These are phyloP conservation scores for Steinernema scapterisci DNA, from an alignment of 2,888 invertebrate species.

Conservation along the genomic window DNA sequence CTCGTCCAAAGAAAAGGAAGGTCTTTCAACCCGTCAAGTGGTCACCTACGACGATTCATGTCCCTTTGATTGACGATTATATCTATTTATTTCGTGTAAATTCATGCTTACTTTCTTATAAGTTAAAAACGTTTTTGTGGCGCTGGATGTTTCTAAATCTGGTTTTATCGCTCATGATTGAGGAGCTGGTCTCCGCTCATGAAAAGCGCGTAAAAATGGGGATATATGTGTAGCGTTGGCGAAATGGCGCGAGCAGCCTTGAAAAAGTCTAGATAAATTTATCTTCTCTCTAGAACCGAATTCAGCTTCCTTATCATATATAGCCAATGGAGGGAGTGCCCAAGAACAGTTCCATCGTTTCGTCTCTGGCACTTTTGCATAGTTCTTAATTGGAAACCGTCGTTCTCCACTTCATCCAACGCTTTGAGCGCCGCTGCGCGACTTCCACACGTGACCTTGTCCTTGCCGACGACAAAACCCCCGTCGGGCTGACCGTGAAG, in stretches of 20 bases:
- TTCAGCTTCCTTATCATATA: too few species aligned
- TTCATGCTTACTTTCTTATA: not conserved
- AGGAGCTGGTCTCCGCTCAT: not conserved
- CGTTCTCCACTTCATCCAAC: not conserved
- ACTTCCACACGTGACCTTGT: conserved; percentile 4
- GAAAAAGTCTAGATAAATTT: not conserved
- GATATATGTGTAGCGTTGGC: conserved; percentile 25
- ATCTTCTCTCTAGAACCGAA: not conserved
- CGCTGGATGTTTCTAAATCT: not conserved
- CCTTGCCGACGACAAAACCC: conserved; percentile 26
- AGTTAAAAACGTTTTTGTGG: not conserved
- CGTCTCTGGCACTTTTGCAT: not conserved
- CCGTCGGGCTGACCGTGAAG: conserved; percentile 23
- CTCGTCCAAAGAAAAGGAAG: not conserved
- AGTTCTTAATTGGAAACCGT: not conserved
- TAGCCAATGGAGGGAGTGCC: too few species aligned
- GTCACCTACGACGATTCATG: conserved; percentile 22
- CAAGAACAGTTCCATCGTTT: too few species aligned
- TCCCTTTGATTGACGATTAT: conserved; percentile 8
- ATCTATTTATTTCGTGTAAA: not conserved
- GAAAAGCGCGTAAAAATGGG: not conserved
- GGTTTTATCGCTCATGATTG: conserved; percentile 1
- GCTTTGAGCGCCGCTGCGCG: not conserved
- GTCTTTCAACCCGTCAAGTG: not conserved
- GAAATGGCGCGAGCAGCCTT: not conserved